phyloP scores from a whole-genome alignment of 1,140 invertebrate species.

The Gryon sp. region DNA sequence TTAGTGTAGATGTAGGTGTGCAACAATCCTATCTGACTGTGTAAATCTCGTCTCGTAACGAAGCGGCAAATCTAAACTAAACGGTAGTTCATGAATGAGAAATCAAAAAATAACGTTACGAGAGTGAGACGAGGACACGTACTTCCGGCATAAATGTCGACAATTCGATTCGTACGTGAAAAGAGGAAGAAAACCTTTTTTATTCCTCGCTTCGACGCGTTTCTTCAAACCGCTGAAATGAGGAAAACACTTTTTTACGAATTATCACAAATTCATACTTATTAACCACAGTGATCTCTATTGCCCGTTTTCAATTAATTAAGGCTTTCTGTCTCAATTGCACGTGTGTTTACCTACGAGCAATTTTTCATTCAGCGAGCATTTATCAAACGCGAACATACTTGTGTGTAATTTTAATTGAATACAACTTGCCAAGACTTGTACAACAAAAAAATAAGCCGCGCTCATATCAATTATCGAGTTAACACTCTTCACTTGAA shows the following conservation, averaged over 20 bases:
- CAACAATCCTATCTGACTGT: conserved; percentile 74
- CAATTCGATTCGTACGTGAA: conserved; percentile 49
- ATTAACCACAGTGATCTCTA: conserved; percentile 7
- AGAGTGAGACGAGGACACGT: conserved; percentile 66
- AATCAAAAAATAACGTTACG: conserved; percentile 75
- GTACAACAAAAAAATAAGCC: too few relatives aligned
- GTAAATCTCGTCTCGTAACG: conserved; percentile 76
- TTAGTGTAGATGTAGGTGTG: conserved; percentile 63
- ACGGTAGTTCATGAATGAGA: conserved; percentile 75
- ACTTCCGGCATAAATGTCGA: conserved; percentile 69
- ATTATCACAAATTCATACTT: conserved; percentile 31
- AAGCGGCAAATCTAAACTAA: conserved; percentile 76
- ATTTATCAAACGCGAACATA: conserved; percentile 2
- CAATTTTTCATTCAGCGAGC: conserved; percentile 21
- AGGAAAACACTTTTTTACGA: conserved; percentile 35
- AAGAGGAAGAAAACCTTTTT: conserved; percentile 62
- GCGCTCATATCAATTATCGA: neutral
- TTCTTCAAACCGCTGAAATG: conserved; percentile 27
- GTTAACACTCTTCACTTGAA: neutral
- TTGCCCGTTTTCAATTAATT: conserved; percentile 27
- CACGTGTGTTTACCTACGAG: conserved; percentile 3
- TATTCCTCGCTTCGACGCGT: conserved; percentile 46
- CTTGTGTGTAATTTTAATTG: conserved; percentile 7
- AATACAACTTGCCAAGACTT: neutral
- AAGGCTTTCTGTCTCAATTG: conserved; percentile 4